phyloP scores from a whole-genome alignment of 2,797 vertebrate genomes.

The Sebastes hopkinsi region DNA sequence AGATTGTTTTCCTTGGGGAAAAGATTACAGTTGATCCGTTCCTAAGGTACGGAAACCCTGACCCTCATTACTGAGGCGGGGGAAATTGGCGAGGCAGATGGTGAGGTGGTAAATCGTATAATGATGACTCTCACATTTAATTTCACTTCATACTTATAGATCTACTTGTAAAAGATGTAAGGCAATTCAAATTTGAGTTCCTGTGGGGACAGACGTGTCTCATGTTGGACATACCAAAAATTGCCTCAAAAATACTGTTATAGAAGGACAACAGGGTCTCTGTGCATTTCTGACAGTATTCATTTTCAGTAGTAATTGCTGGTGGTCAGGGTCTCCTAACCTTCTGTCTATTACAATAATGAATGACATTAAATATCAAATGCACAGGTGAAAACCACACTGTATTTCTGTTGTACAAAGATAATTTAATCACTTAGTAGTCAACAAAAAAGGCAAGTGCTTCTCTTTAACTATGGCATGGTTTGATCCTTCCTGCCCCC shows the following conservation, averaged over 20 bases:
- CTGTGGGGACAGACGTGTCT: background rate
- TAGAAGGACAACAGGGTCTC: background rate
- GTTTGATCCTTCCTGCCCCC: background rate
- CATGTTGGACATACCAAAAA: background rate
- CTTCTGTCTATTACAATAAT: background rate
- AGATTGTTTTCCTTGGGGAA: background rate
- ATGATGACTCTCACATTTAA: too few relatives aligned
- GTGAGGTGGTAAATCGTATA: too few relatives aligned
- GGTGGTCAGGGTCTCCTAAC: background rate
- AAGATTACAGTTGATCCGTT: background rate
- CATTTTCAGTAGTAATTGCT: background rate
- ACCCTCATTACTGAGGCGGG: too few relatives aligned
- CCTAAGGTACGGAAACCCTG: too few relatives aligned
- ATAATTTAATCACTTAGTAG: background rate
- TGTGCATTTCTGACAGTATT: background rate
- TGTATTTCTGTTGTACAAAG: background rate
- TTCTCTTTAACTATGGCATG: background rate
- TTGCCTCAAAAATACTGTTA: background rate
- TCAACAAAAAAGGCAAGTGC: background rate
- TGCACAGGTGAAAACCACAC: background rate
- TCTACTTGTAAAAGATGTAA: too few relatives aligned
- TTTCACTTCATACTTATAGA: too few relatives aligned
- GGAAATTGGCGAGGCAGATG: too few relatives aligned
- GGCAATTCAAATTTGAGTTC: background rate
- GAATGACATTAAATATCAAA: background rate